A percentile compares a stretch with the other conserved stretches of the same genome.
phyloP scores from a whole-genome alignment of 2,888 invertebrate genomes.

The Mesorhabditis sp. region DNA sequence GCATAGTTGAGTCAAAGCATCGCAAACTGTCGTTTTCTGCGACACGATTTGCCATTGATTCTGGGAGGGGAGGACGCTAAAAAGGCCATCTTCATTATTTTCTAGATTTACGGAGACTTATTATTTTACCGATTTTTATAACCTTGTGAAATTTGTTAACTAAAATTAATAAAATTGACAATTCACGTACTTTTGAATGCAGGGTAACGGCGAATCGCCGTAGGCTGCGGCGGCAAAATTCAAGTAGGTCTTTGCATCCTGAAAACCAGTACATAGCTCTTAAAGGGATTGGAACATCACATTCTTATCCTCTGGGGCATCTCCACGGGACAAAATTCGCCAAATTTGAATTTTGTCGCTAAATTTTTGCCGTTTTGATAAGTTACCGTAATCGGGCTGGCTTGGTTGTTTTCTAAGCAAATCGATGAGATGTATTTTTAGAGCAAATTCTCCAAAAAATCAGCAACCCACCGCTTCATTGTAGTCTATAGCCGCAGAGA shows the following conservation, averaged over 20 bases:
- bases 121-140: background rate
- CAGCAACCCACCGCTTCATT: background rate
- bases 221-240: constrained; percentile 43
- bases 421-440: too few relatives aligned
- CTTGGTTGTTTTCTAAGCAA: too few relatives aligned
- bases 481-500: background rate
- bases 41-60: constrained; percentile 17
- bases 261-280: background rate
- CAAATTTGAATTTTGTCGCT: too few relatives aligned
- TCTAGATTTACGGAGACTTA: background rate
- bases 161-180: background rate
- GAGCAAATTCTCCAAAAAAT: too few relatives aligned
- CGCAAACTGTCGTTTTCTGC: constrained; percentile 20
- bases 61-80: constrained; percentile 18
- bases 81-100: background rate
- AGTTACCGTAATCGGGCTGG: too few relatives aligned
- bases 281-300: too few relatives aligned
- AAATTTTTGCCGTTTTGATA: too few relatives aligned
- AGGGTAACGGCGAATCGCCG: constrained; percentile 21
- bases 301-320: too few relatives aligned
- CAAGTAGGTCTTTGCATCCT: constrained; percentile 29
- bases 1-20: constrained; percentile 31
- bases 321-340: too few relatives aligned
- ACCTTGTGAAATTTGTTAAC: too few relatives aligned
- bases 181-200: constrained; percentile 17